Conservation (phyloP, 2,888 invertebrate species). For the Laothoe populi region DNA sequence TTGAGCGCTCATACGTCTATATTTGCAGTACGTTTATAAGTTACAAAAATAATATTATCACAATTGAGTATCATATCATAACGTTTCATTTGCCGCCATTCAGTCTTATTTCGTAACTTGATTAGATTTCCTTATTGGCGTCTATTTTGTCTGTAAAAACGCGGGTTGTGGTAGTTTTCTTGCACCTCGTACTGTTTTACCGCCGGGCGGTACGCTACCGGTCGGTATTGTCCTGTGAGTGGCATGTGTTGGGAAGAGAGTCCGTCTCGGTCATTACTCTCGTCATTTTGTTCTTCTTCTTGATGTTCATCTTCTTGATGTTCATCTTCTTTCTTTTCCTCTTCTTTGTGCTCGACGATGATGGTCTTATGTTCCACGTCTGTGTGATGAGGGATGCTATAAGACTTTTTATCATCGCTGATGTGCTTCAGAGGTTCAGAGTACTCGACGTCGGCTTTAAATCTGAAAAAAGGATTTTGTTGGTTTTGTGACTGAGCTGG, state of each 20-base stretch:
- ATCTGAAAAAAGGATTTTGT: conserved; percentile 39
- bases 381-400: conserved; percentile 26
- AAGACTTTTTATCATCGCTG: conserved; percentile 23
- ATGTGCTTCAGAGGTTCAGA: conserved; percentile 45
- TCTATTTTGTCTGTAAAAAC: conserved; percentile 36
- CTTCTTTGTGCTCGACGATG: conserved; percentile 12
- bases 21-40: conserved; percentile 25
- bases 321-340: conserved; percentile 23
- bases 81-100: conserved; percentile 27
- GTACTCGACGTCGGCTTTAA: conserved; percentile 49
- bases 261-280: conserved; percentile 29
- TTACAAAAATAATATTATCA: conserved; percentile 25
- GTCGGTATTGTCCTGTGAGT: conserved; percentile 22
- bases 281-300: conserved; percentile 24
- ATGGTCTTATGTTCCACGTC: conserved; percentile 17
- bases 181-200: conserved; percentile 31
- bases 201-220: conserved; percentile 15
- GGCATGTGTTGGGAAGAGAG: conserved; percentile 25
- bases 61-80: conserved; percentile 19
- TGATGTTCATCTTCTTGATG: conserved; percentile 26
- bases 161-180: conserved; percentile 36
- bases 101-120: conserved; percentile 8
- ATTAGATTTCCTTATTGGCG: conserved; percentile 9
- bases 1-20: conserved; percentile 32
- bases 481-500: neutral